Evolutionary conservation across 2,888 invertebrate genomes (phyloP).

Genomic region (Phyllotreta striolata): DNA sequence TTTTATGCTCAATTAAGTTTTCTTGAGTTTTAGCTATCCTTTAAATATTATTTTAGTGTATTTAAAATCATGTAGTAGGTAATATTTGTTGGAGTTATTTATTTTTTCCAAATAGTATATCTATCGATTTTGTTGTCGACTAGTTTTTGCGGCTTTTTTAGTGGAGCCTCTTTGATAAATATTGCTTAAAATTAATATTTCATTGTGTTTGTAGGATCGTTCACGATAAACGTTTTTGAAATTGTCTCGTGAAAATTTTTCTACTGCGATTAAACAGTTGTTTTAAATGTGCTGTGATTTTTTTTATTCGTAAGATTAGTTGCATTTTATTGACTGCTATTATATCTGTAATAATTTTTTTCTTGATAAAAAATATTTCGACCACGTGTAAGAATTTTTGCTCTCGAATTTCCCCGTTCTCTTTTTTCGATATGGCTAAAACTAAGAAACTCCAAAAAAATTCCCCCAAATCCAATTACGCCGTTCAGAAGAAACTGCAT

Average conservation of each 20-base stretch:
- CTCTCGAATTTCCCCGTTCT: conserved; percentile 12
- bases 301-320: conserved; percentile 8
- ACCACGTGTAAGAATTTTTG: conserved; percentile 14
- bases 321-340: conserved; percentile 1
- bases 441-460: conserved; percentile 39
- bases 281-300: conserved; percentile 16
- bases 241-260: conserved; percentile 3
- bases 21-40: no score
- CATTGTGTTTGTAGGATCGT: conserved; percentile 3
- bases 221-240: conserved; percentile 13
- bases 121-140: no score
- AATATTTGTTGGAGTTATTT: no score
- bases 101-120: no score
- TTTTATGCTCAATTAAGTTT: no score
- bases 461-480: conserved; percentile 24
- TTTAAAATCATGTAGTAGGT: no score
- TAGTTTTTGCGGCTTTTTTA: no score
- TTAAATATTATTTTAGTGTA: no score
- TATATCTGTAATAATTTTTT: conserved; percentile 6
- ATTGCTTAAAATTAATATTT: conserved; percentile 7
- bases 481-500: conserved; percentile 39
- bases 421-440: conserved; percentile 45
- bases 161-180: no score
- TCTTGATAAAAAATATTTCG: conserved; percentile 7
- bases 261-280: conserved; percentile 6